Base-by-base conservation (phyloP, 2,113 vertebrate species). In the Atherinomorus stipes region DNA sequence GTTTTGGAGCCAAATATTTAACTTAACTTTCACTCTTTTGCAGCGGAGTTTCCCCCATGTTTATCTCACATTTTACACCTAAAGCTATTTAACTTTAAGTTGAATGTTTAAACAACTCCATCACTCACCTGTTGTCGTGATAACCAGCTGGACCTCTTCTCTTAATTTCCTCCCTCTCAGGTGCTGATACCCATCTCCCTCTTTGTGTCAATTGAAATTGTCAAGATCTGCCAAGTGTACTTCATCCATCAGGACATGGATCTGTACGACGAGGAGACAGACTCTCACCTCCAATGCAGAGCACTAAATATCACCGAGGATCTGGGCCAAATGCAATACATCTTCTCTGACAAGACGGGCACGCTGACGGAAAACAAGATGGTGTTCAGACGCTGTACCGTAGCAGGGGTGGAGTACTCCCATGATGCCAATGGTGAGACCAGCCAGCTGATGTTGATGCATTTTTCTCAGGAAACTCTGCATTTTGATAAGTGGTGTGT, bases 321-420 rank as follows among this genome's bases (percentile, higher is more conserved):
- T 87, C 92, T 99, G 8, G 98, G 98, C 54, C 98, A 99, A 91
- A 96, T 98, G 91, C 96, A 98, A 75, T 99, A 98, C 80, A 95
- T 99, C 86, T 99, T 99, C 91, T 99, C 98, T 42, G 98, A 99
- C 89, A 99, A 99, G 91, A 99, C 98, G 0, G 98, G 98, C 72
- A 99, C 98, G 1, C 94, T 99, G 49, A 99, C 98, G 0, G 98
- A 99, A 84, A 99, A 99, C 88, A 99, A 98, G 94, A 99, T 99
- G 98, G 97, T 98, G 84, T 99, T 99, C 88, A 94, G 98, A 25
- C 94, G 97, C 59, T 99, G 98, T 87, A 96, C 95, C 0, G 98
- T 99, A 78, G 97, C 96, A 21, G 98, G 98, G 57, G 92, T 95
- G 78, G 98, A 99, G 83, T 99, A 98, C 91, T 97, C 97, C 16